These are phyloP conservation scores for Napeogenes inachia DNA, from an alignment of 2,888 invertebrate genomes.

Conservation along the genomic window DNA sequence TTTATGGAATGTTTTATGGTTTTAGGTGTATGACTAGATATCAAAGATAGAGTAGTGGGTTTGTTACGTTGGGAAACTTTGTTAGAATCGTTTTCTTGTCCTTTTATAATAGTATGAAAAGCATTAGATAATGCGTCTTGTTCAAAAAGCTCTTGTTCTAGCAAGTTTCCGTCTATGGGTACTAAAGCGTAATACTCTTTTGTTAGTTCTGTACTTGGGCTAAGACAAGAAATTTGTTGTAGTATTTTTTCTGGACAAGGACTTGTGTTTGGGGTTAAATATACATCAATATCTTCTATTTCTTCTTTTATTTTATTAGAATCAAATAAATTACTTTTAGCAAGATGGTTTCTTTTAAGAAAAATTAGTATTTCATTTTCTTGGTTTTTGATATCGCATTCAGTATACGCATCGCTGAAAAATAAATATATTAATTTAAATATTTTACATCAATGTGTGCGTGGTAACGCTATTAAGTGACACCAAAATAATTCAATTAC, in stretches of 20 bases:
- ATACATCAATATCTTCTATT: conserved; percentile 60
- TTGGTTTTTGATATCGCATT: conserved; percentile 67
- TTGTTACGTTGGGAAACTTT: conserved; percentile 46
- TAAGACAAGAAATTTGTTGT: conserved; percentile 50
- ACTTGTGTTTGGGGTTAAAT: conserved; percentile 66
- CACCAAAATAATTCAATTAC: conserved; percentile 39
- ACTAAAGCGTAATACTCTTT: conserved; percentile 66
- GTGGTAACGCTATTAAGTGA: conserved; percentile 9
- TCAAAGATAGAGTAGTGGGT: conserved; percentile 59
- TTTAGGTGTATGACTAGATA: conserved; percentile 64
- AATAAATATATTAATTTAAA: too few relatives aligned
- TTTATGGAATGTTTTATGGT: conserved; percentile 61
- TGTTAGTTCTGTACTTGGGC: conserved; percentile 62
- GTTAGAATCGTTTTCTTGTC: conserved; percentile 46
- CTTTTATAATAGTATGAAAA: conserved; percentile 67
- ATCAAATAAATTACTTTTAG: conserved; percentile 29
- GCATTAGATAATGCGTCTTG: conserved; percentile 73
- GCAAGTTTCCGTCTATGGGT: conserved; percentile 56
- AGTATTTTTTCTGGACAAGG: conserved; percentile 53
- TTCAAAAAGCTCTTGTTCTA: conserved; percentile 73
- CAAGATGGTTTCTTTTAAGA: conserved; percentile 49
- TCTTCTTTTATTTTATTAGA: conserved; percentile 46
- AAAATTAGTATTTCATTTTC: conserved; percentile 69
- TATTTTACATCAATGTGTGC: too few relatives aligned
- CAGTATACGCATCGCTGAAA: conserved; percentile 71